Base-by-base conservation (phyloP, 35 echinoderm and acorn worm species). In the Holothuria glaberrima region DNA sequence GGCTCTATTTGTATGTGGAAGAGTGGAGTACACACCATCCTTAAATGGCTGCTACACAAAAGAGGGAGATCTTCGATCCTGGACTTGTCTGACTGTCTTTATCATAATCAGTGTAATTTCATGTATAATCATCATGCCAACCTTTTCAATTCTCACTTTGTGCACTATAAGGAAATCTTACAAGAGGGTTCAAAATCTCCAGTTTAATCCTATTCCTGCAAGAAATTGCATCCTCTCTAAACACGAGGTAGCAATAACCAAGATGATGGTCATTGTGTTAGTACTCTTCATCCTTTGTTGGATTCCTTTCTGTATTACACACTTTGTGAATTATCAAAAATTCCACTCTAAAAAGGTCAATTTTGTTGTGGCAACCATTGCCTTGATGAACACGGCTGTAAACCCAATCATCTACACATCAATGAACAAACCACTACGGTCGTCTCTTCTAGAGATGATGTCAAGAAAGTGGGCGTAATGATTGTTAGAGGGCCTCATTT, bases 281-380 rank as follows among this genome's bases (percentile, higher is more conserved):
- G 31, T 33, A 29, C 48, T 82, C 7, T 82, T 82, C 48, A 33
- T 82, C 79, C 16, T 82, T 57, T 82, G 79, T 33, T 82, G 79
- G 79, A 82, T 82, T 25, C 79, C 79, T 18, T 82, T 59, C 26
- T 56, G 36, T 21, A 19, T 33, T 6, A 50, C 50, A 7, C 79
- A 82, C 48, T 82, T 82, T 60, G 48, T 82, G 1, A 82, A 82
- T 48, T 82, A 26, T 82, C 4, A 50, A 33, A 82, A 82, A 82
- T 82, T 82, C 24, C 79, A 82, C 79, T 82, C 79, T 19, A 56
- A 50, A 33, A 82, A 48, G 48, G 35, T 60, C 29, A 82, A 82
- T 32, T 82, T 58, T 29, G 30, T 56, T 54, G 78, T 82, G 50
- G 78, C 57, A 27, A 82, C 30, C 7, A 19, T 58, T 82, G 48